Base-by-base conservation (phyloP, 2,888 invertebrate genomes). In the Catocala nupta region DNA sequence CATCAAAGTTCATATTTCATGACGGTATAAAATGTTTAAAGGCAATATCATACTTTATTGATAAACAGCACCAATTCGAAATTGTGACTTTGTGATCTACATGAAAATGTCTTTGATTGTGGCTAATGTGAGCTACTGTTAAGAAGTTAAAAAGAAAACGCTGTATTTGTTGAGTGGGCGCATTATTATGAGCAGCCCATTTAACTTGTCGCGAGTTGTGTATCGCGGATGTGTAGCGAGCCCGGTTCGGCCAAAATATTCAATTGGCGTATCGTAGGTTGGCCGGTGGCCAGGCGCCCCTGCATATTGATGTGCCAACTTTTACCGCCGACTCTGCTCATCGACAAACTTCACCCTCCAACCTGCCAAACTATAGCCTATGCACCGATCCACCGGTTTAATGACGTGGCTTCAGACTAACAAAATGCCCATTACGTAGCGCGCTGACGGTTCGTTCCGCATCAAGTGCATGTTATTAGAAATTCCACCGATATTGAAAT, bases 271-370 rank as follows among this genome's bases (percentile, higher is more conserved):
- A 90, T 90, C 89, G 85, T 84, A 85, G 80, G 81, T 88, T 93
- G 92, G 92, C 90, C 79, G 70, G 70, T 75, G 75, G 91, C 92
- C 92, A 92, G 85, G 71, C 85, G 83, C 82, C 84, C 83, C 85
- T 87, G 90, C 89, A 90, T 91, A 89, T 90, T 90, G 90, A 90
- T 90, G 90, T 89, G 90, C 90, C 88, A 90, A 90, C 89, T 90
- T 90, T 87, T 87, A 81, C 85, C 81, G 84, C 81, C 84, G 85
- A 86, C 84, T 89, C 89, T 86, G 88, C 88, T 86, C 86, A 87
- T 88, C 84, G 86, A 73, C 84, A 79, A 86, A 86, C 83, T 88
- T 86, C 81, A 80, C 68, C 81, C 74, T 80, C 81, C 83, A 80
- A 85, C 86, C 89, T 86, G 90, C 89, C 90, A 89, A 90, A 87